phyloP scores from a whole-genome alignment of 2,888 invertebrate species.

The Poecilus cupreus region DNA sequence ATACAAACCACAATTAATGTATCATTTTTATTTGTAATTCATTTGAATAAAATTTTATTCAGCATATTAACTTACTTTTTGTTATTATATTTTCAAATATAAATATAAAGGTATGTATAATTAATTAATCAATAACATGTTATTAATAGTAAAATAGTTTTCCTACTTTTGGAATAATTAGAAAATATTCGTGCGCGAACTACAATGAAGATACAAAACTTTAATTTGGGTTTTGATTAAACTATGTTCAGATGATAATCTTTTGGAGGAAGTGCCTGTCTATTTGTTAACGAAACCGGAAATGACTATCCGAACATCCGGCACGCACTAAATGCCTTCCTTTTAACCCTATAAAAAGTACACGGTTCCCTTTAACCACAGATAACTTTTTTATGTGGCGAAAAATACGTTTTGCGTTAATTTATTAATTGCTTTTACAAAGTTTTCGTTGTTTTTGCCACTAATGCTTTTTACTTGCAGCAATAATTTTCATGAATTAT shows the following conservation, averaged over 20 bases:
- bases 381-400: conserved; percentile 1
- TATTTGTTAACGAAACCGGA: conserved; percentile 48
- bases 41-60: too few species aligned
- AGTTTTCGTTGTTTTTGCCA: neutral
- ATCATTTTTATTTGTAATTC: too few species aligned
- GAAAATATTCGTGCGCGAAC: neutral
- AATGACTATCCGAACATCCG: conserved; percentile 41
- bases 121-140: too few species aligned
- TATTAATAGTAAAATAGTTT: too few species aligned
- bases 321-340: conserved; percentile 29
- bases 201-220: conserved; percentile 5
- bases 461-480: neutral
- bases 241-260: conserved; percentile 45
- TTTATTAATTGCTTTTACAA: conserved; percentile 23
- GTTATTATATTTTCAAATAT: too few species aligned
- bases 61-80: too few species aligned
- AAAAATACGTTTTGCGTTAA: conserved; percentile 2
- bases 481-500: conserved; percentile 8
- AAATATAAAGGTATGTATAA: too few species aligned
- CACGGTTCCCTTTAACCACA: neutral
- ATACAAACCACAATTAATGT: too few species aligned
- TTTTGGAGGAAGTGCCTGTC: conserved; percentile 28
- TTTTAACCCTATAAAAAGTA: neutral
- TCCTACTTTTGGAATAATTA: too few species aligned
- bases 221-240: conserved; percentile 44